Percentiles rank a stretch among this genome's conserved stretches.
These are phyloP conservation scores for Tethea ocularis DNA, from an alignment of 2,888 invertebrate species.

Conservation along the genomic window DNA sequence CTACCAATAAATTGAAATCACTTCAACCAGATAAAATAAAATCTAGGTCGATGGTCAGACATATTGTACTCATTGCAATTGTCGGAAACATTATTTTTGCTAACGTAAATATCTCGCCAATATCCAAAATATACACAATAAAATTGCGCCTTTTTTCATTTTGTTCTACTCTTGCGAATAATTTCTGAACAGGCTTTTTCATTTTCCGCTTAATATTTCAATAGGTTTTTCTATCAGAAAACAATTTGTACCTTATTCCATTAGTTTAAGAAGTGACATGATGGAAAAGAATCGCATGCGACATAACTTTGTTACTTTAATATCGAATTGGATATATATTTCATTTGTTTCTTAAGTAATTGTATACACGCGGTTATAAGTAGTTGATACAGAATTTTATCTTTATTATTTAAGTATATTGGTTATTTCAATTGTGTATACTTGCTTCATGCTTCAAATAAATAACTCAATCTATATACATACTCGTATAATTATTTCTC, in stretches of 20 bases:
- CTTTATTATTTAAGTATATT: too few species aligned
- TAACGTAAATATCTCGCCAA: too few species aligned
- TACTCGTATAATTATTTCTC: too few species aligned
- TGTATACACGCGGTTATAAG: neutral
- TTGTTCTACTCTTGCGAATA: neutral
- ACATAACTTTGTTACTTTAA: neutral
- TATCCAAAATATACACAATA: neutral
- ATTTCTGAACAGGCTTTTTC: conserved; percentile 11
- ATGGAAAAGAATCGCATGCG: neutral
- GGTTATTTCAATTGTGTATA: too few species aligned
- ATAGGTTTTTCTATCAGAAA: conserved; percentile 17
- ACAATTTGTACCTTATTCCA: conserved; percentile 22
- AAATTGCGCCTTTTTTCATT: neutral
- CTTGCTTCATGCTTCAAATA: too few species aligned
- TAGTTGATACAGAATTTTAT: neutral
- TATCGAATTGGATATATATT: conserved; percentile 2
- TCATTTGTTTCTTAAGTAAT: neutral
- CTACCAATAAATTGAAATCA: neutral
- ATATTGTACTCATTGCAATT: too few species aligned
- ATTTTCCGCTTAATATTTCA: conserved; percentile 15
- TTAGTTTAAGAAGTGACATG: conserved; percentile 11
- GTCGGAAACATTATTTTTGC: too few species aligned
- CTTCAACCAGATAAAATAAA: too few species aligned
- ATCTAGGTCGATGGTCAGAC: too few species aligned
- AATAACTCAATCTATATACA: too few species aligned